Percentiles rank a stretch among this genome's conserved stretches.
phyloP scores from a whole-genome alignment of 2,888 invertebrate genomes.

The Parasteatoda lunata region DNA sequence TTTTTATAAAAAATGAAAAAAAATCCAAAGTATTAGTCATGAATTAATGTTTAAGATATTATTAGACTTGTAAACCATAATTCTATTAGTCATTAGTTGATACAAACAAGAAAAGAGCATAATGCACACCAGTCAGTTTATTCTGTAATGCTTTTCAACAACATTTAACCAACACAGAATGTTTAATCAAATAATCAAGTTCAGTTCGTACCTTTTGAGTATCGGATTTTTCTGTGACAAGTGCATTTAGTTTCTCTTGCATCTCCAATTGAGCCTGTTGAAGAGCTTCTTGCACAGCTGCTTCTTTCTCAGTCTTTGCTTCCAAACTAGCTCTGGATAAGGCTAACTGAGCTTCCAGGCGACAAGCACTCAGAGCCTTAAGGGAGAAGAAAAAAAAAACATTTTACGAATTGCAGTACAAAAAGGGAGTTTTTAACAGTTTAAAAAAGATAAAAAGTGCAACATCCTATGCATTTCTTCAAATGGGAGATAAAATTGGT shows the following conservation, averaged over 20 bases:
- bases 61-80: not conserved
- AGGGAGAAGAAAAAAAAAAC: constrained; percentile 24
- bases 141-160: not conserved
- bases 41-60: not conserved
- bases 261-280: constrained; percentile 54
- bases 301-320: constrained; percentile 73
- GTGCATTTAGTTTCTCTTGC: constrained; percentile 35
- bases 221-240: constrained; percentile 30
- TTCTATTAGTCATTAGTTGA: not conserved
- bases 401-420: too few relatives aligned
- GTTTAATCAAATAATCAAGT: too few relatives aligned
- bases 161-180: too few relatives aligned
- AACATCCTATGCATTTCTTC: not conserved
- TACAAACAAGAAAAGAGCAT: not conserved
- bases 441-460: not conserved
- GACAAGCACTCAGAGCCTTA: constrained; percentile 73
- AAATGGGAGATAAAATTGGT: not conserved
- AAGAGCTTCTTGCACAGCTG: constrained; percentile 73
- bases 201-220: constrained; percentile 33
- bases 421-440: too few relatives aligned
- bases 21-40: not conserved
- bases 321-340: constrained; percentile 73
- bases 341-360: constrained; percentile 74
- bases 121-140: not conserved
- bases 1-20: too few relatives aligned